Conservation (phyloP, 2,113 vertebrate species). For the Fulica atra region DNA sequence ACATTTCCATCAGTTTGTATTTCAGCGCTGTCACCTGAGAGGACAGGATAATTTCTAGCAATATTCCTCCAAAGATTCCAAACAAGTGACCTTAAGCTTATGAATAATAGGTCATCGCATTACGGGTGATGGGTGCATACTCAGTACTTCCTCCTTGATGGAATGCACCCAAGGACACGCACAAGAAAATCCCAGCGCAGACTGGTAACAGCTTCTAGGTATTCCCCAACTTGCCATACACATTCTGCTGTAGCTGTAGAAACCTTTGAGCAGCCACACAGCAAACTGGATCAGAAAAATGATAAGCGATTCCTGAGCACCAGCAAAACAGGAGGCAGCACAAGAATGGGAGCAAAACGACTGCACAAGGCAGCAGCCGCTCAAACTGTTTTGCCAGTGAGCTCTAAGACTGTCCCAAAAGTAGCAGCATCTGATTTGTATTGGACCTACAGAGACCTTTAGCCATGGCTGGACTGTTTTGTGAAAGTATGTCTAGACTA, state of each 20-base stretch:
- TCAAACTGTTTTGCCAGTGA: background rate
- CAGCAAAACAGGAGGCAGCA: background rate
- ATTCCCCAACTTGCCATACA: background rate
- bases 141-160: background rate
- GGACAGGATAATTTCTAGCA: background rate
- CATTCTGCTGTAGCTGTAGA: background rate
- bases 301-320: background rate
- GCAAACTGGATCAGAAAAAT: background rate
- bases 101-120: background rate
- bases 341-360: background rate
- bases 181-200: background rate
- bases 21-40: background rate
- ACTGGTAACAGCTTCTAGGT: conserved; percentile 1
- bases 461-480: background rate
- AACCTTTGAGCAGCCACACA: background rate
- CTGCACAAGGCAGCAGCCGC: background rate
- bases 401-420: background rate
- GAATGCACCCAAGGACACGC: background rate
- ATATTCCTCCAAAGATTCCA: background rate
- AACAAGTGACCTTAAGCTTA: background rate
- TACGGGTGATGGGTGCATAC: background rate
- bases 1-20: background rate
- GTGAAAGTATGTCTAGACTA: background rate
- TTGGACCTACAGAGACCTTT: background rate
- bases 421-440: background rate